Percentiles rank a stretch among this genome's conserved stretches.
Conservation (phyloP, 1,140 invertebrate genomes). For the Pseudachorutes palmiensis region DNA sequence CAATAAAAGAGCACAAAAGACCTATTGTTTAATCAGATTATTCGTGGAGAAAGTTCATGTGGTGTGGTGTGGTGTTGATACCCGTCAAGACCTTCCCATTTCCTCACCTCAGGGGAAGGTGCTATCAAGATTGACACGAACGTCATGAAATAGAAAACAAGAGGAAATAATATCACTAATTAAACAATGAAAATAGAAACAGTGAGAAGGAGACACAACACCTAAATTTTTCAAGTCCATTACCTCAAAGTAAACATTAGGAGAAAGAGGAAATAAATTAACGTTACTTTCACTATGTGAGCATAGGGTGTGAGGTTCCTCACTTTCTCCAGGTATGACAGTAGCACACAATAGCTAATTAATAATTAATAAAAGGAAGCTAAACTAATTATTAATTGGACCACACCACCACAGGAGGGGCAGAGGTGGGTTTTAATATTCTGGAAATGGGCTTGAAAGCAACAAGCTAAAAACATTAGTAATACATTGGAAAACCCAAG, state of each 20-base stretch:
- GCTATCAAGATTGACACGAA: constrained; percentile 5
- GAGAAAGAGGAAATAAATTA: background rate
- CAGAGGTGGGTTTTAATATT: background rate
- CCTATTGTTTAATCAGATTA: too few relatives aligned
- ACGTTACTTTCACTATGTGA: background rate
- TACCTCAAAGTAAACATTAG: background rate
- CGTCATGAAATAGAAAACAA: background rate
- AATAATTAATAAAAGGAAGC: background rate
- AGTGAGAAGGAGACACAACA: background rate
- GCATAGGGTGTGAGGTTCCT: background rate
- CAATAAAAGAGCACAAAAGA: background rate
- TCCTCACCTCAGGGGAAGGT: background rate
- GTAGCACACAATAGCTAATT: background rate
- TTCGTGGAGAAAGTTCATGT: background rate
- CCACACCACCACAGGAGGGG: background rate
- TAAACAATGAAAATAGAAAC: background rate
- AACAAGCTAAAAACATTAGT: too few relatives aligned
- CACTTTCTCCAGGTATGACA: background rate
- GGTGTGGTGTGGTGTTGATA: background rate
- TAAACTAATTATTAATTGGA: background rate
- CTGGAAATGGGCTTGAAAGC: background rate
- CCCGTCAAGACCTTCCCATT: background rate
- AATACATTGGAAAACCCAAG: too few relatives aligned
- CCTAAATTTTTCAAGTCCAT: background rate
- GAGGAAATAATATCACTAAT: constrained; percentile 9